These are phyloP conservation scores for Ferdinandea cuprea DNA, from an alignment of 2,888 invertebrate species.

Conservation along the genomic window DNA sequence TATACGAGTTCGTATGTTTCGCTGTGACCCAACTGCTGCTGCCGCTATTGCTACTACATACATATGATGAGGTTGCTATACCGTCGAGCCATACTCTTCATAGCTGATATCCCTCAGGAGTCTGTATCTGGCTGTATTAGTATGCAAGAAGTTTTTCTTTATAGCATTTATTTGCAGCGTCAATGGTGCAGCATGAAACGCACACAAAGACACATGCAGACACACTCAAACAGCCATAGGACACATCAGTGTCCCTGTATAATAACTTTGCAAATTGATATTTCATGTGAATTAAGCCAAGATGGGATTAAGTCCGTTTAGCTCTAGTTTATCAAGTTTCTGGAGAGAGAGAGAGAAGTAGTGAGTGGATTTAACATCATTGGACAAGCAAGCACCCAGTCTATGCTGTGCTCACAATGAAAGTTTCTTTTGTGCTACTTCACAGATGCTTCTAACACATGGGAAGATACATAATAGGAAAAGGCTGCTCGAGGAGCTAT, in stretches of 20 bases:
- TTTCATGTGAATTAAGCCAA: slow-evolving; percentile 70
- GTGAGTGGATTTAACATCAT: slow-evolving; percentile 57
- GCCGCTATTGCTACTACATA: slow-evolving; percentile 7
- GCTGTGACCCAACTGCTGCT: slow-evolving; percentile 21
- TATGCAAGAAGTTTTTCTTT: slow-evolving; percentile 73
- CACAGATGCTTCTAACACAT: slow-evolving; percentile 45
- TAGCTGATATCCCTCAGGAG: slow-evolving; percentile 59
- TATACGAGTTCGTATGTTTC: slow-evolving; percentile 20
- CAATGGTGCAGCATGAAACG: slow-evolving; percentile 26
- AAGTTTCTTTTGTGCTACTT: slow-evolving; percentile 40
- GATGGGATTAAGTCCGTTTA: slow-evolving; percentile 69
- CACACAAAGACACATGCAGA: neutral
- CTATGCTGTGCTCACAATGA: slow-evolving; percentile 1
- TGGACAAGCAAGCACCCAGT: slow-evolving; percentile 36
- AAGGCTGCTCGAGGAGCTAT: slow-evolving; percentile 8
- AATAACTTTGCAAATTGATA: slow-evolving; percentile 70
- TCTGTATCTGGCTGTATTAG: slow-evolving; percentile 59
- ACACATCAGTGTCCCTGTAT: slow-evolving; percentile 40
- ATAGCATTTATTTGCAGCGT: slow-evolving; percentile 56
- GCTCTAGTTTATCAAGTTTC: slow-evolving; percentile 71
- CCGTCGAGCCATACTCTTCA: slow-evolving; percentile 34
- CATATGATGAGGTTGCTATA: slow-evolving; percentile 34
- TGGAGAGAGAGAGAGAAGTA: neutral
- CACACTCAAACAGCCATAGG: neutral
- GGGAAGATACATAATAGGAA: slow-evolving; percentile 18